A percentile compares a stretch with the other conserved stretches of the same genome.
Evolutionary conservation across 2,113 vertebrate genomes (phyloP).

Genomic region (Chionodraco myersi): DNA sequence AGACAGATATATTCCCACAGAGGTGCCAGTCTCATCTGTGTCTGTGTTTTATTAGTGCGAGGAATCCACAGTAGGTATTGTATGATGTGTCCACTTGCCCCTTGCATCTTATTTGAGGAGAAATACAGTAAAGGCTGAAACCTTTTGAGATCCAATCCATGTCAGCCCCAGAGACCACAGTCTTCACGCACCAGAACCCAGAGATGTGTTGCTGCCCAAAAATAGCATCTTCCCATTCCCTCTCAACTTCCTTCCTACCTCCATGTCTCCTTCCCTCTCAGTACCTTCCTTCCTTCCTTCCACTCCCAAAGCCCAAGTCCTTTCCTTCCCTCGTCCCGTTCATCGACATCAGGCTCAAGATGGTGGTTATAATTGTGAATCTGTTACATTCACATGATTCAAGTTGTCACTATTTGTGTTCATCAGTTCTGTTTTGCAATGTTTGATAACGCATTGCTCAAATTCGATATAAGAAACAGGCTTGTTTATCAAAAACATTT

Average conservation of each 20-base stretch:
- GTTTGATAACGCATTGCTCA: background rate
- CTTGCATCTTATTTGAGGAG: background rate
- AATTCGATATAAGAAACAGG: background rate
- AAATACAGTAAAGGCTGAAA: constrained; percentile 5
- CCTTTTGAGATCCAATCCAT: constrained; percentile 52
- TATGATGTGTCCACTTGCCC: background rate
- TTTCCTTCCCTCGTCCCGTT: background rate
- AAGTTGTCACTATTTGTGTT: constrained; percentile 14
- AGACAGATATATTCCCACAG: constrained; percentile 25
- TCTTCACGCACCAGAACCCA: background rate
- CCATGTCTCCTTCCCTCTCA: background rate
- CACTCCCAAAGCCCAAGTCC: background rate
- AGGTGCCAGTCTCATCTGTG: constrained; percentile 2
- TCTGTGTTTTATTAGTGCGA: constrained; percentile 6
- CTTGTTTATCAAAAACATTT: background rate
- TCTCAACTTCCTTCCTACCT: background rate
- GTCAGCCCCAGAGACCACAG: background rate
- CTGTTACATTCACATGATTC: background rate
- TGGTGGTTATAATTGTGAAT: background rate
- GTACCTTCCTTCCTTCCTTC: background rate
- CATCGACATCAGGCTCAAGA: background rate
- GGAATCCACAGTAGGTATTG: background rate
- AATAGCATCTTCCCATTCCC: background rate
- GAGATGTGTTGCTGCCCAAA: background rate
- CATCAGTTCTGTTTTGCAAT: constrained; percentile 10